Evolutionary conservation across 2,113 vertebrate genomes (phyloP).

Genomic region (Rattus rattus): DNA sequence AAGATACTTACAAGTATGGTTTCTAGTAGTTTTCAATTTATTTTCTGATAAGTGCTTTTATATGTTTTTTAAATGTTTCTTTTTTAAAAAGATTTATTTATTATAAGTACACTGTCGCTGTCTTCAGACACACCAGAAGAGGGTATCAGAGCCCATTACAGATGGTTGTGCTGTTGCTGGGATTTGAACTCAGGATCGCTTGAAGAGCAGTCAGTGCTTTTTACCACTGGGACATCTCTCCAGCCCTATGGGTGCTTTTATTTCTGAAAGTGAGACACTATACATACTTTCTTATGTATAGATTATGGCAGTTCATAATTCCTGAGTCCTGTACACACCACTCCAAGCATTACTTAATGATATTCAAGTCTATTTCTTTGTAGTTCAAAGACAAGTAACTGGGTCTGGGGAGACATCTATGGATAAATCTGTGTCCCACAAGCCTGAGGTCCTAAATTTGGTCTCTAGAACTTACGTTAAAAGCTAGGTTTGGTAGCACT

Average conservation of each 20-base stretch:
- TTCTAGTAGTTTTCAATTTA: neutral
- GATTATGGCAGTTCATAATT: neutral
- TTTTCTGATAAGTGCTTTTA: neutral
- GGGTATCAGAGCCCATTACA: no score
- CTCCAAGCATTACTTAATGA: neutral
- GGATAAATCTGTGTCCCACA: neutral
- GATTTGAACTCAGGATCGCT: no score
- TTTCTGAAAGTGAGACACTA: conserved; percentile 3
- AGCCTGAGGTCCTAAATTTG: neutral
- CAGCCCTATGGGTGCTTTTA: neutral
- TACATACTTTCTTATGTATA: neutral
- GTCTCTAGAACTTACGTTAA: neutral
- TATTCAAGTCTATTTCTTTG: neutral
- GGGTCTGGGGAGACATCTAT: neutral
- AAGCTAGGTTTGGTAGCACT: no score
- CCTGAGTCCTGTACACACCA: neutral
- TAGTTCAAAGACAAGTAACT: neutral
- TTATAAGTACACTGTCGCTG: no score
- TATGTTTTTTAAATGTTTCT: neutral
- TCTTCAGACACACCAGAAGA: no score
- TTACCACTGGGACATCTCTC: no score
- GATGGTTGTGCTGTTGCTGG: no score
- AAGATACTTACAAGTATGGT: neutral
- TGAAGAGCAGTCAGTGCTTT: no score
- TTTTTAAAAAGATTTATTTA: no score